A percentile compares a stretch with the other conserved stretches of the same genome.
Evolutionary conservation across 1,140 invertebrate genomes (phyloP).

Genomic region (Neodiprion fabricii): DNA sequence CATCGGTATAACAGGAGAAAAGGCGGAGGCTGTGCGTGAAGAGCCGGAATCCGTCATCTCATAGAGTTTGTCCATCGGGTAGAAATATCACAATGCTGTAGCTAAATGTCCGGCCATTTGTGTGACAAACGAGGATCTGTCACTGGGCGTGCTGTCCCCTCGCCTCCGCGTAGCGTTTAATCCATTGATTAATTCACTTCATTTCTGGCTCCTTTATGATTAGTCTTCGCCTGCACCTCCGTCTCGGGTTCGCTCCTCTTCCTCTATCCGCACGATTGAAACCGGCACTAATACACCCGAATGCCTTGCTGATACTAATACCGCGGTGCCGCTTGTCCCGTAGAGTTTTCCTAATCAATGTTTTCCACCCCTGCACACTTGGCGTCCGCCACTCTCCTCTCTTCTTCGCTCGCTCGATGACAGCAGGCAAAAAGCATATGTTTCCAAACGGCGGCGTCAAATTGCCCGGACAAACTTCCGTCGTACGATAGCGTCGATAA

Average conservation of each 20-base stretch:
- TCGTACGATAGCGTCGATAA: background rate
- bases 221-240: conserved; percentile 43
- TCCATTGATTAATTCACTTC: conserved; percentile 63
- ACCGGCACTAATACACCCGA: background rate
- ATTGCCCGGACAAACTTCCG: background rate
- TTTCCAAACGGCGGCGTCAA: background rate
- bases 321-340: background rate
- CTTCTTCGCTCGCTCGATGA: background rate
- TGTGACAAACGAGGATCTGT: conserved; percentile 60
- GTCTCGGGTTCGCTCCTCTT: background rate
- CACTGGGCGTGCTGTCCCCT: conserved; percentile 37
- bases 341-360: conserved; percentile 1
- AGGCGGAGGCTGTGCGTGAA: no score
- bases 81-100: conserved; percentile 24
- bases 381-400: background rate
- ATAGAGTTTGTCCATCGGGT: conserved; percentile 42
- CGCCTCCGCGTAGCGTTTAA: conserved; percentile 45
- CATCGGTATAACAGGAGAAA: background rate
- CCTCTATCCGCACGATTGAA: background rate
- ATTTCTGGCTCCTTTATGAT: conserved; percentile 57
- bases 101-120: conserved; percentile 58
- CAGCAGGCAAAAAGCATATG: background rate
- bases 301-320: background rate
- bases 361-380: background rate
- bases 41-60: conserved; percentile 44